phyloP scores from a whole-genome alignment of 1,140 invertebrate genomes.

The Piezodorus guildinii region DNA sequence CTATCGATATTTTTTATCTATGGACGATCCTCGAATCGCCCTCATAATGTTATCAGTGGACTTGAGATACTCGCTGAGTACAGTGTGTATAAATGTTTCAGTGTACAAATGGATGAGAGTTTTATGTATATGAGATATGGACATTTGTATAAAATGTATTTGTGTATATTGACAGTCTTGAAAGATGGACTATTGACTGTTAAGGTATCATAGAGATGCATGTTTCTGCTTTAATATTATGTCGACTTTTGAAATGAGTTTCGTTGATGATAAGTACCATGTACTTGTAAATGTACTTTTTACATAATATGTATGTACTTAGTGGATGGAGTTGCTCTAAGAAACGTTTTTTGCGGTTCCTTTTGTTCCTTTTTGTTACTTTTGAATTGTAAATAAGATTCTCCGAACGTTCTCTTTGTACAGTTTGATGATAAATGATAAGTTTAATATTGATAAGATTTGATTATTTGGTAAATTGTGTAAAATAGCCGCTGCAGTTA shows the following conservation, averaged over 20 bases:
- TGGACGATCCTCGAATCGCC: neutral
- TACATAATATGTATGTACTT: conserved; percentile 17
- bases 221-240: conserved; percentile 5
- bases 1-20: conserved; percentile 9
- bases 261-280: conserved; percentile 17
- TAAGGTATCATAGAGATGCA: neutral
- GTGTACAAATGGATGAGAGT: conserved; percentile 4
- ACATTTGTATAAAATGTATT: neutral
- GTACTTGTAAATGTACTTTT: conserved; percentile 23
- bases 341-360: conserved; percentile 19
- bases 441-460: neutral
- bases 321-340: conserved; percentile 11
- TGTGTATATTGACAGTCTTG: neutral
- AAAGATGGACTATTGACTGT: conserved; percentile 6
- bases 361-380: conserved; percentile 24
- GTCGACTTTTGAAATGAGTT: no score
- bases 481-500: conserved; percentile 13
- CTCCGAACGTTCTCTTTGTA: conserved; percentile 20
- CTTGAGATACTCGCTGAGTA: neutral
- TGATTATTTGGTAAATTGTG: conserved; percentile 17
- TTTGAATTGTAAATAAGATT: conserved; percentile 19
- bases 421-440: conserved; percentile 20
- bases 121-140: neutral
- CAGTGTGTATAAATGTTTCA: neutral
- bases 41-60: neutral